A percentile compares a stretch with the other conserved stretches of the same genome.
Evolutionary conservation across 2,888 invertebrate species (phyloP).

Genomic region (Dryococelus australis): DNA sequence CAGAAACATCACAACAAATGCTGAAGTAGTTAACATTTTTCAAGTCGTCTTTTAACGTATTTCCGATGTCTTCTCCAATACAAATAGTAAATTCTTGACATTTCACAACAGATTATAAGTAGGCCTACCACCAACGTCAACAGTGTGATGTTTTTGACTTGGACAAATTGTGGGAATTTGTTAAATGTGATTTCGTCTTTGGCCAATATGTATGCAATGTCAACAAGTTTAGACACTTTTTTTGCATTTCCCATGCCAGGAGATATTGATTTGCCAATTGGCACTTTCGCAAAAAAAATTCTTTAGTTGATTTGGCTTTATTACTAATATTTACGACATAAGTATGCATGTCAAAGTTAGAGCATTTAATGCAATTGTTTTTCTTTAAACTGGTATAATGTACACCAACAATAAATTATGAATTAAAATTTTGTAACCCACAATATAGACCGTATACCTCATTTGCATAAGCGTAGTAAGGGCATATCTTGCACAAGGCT

Average conservation of each 20-base stretch:
- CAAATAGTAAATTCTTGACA: background rate
- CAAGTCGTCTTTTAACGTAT: background rate
- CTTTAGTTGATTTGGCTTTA: background rate
- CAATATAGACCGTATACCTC: too few relatives aligned
- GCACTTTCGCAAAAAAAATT: background rate
- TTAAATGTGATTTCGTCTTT: background rate
- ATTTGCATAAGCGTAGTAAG: too few relatives aligned
- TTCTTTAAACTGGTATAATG: background rate
- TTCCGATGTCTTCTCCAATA: background rate
- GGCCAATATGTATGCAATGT: background rate
- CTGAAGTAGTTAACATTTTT: background rate
- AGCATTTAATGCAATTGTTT: background rate
- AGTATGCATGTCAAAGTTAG: background rate
- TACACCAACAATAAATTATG: background rate
- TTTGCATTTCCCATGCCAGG: background rate
- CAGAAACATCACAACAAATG: too few relatives aligned
- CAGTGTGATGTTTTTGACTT: background rate
- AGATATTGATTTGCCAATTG: background rate
- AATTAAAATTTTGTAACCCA: background rate
- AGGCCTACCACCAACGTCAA: background rate
- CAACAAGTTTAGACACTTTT: background rate
- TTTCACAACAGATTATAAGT: background rate
- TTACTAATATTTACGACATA: background rate
- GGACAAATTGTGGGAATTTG: background rate
- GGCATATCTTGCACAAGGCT: too few relatives aligned